Percentiles rank a stretch among this genome's conserved stretches.
phyloP scores from a whole-genome alignment of 2,888 invertebrate genomes.

The Bursaphelenchus okinawaensis region DNA sequence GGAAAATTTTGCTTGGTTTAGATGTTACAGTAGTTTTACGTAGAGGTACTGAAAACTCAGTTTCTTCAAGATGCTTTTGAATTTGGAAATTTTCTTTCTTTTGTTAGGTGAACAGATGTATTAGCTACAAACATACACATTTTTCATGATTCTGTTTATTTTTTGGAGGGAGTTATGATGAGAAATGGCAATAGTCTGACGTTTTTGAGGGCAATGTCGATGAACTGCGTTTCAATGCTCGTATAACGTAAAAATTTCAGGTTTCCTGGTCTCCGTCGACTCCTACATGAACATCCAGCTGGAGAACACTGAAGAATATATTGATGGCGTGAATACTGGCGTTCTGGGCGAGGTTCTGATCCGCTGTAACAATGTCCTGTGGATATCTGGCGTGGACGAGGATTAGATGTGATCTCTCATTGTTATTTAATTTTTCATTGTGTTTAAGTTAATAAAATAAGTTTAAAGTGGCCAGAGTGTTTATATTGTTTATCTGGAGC shows the following conservation, averaged over 20 bases:
- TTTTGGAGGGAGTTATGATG: too few relatives aligned
- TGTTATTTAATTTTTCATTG: background rate
- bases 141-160: background rate
- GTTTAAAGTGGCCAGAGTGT: too few relatives aligned
- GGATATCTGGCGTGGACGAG: conserved; percentile 46
- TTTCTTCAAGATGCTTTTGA: too few relatives aligned
- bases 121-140: background rate
- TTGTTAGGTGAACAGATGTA: background rate
- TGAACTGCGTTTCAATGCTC: background rate
- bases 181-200: background rate
- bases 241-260: conserved; percentile 59
- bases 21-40: too few relatives aligned
- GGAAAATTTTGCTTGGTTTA: too few relatives aligned
- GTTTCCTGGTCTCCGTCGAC: conserved; percentile 92
- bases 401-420: background rate
- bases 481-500: too few relatives aligned
- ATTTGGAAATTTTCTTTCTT: too few relatives aligned
- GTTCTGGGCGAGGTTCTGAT: conserved; percentile 93
- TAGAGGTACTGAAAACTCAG: too few relatives aligned
- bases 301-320: conserved; percentile 93
- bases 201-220: background rate
- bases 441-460: too few relatives aligned
- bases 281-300: conserved; percentile 96
- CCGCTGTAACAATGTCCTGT: conserved; percentile 64
- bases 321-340: conserved; percentile 84